Evolutionary conservation across 2,113 vertebrate species (phyloP).

Genomic region (Onychostruthus taczanowskii): DNA sequence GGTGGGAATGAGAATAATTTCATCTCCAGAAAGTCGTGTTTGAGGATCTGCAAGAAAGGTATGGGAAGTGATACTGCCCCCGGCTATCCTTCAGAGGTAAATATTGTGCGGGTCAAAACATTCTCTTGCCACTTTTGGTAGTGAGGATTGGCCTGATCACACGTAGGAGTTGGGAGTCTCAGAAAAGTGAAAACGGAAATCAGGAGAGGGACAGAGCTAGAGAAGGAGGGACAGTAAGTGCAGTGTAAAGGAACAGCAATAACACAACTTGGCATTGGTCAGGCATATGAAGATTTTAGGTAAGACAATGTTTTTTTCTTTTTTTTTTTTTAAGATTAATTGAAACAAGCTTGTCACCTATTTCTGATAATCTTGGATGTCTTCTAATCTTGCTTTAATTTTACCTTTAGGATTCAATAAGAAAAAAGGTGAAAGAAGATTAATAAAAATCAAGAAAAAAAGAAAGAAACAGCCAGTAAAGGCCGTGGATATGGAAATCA

Average conservation of each 20-base stretch:
- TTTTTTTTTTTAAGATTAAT: background rate
- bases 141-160: background rate
- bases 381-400: background rate
- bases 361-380: background rate
- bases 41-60: slow-evolving; percentile 78
- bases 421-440: slow-evolving; percentile 4
- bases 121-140: background rate
- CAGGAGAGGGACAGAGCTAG: slow-evolving; percentile 2
- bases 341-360: background rate
- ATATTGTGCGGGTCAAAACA: background rate
- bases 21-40: slow-evolving; percentile 69
- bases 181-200: background rate
- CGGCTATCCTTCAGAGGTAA: background rate
- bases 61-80: background rate
- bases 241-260: background rate
- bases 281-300: background rate
- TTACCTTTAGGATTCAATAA: slow-evolving; percentile 59
- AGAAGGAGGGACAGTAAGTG: background rate
- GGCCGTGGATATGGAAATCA: background rate
- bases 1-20: slow-evolving; percentile 94
- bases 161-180: background rate
- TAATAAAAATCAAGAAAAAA: slow-evolving; percentile 67
- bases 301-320: background rate
- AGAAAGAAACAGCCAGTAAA: slow-evolving; percentile 52
- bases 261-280: background rate